Conservation (phyloP, 1,140 invertebrate genomes). For the Euwallacea similis region DNA sequence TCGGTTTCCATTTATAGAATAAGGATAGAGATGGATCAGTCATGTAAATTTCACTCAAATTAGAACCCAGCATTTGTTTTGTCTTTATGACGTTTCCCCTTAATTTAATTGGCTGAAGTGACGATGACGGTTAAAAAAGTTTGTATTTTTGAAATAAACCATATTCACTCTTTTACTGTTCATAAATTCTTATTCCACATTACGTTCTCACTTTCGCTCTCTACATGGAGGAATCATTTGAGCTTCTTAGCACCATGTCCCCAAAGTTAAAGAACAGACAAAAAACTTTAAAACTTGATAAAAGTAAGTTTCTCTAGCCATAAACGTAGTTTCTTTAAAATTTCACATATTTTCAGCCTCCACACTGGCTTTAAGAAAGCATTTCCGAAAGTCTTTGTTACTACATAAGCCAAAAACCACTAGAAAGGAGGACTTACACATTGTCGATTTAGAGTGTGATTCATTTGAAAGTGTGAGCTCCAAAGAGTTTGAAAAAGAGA, state of each 20-base stretch:
- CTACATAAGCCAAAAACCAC: slow-evolving; percentile 38
- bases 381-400: slow-evolving; percentile 43
- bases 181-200: too few species aligned
- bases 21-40: too few species aligned
- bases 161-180: too few species aligned
- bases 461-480: slow-evolving; percentile 24
- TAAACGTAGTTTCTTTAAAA: background rate
- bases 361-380: slow-evolving; percentile 46
- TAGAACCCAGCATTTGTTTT: too few species aligned
- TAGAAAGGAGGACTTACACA: slow-evolving; percentile 35
- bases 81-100: too few species aligned
- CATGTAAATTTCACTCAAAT: too few species aligned
- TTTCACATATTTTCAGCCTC: slow-evolving; percentile 36
- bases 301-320: slow-evolving; percentile 33
- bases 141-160: too few species aligned
- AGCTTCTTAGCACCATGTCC: slow-evolving; percentile 44
- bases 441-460: slow-evolving; percentile 33
- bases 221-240: slow-evolving; percentile 39
- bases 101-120: too few species aligned
- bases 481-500: slow-evolving; percentile 17
- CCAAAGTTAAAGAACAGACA: slow-evolving; percentile 38
- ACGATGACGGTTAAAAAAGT: too few species aligned
- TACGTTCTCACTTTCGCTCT: too few species aligned
- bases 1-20: too few species aligned
- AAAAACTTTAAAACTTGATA: slow-evolving; percentile 33